phyloP scores from a whole-genome alignment of 2,797 vertebrate genomes.

The Heteromormyrus szaboi region DNA sequence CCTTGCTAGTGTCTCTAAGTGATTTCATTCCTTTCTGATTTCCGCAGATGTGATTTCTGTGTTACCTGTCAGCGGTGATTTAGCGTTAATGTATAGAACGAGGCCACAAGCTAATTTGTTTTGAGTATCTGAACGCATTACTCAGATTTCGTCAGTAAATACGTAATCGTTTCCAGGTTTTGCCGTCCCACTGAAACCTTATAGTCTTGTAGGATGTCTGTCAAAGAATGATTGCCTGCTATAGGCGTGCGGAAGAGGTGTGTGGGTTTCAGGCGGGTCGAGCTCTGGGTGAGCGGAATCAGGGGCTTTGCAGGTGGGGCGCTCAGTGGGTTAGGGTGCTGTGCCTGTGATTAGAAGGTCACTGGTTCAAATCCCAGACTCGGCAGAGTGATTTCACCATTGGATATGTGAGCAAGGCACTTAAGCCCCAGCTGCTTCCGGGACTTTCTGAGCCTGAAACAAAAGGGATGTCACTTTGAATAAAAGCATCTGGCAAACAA shows the following conservation, averaged over 20 bases:
- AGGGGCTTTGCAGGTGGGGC: not conserved
- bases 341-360: not conserved
- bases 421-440: not conserved
- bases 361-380: not conserved
- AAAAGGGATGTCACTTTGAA: not conserved
- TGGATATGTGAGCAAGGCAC: not conserved
- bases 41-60: not conserved
- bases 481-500: not conserved
- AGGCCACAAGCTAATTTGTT: not conserved
- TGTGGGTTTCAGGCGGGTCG: not conserved
- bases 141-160: not conserved
- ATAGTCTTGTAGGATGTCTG: not conserved
- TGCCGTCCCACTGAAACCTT: not conserved
- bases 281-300: not conserved
- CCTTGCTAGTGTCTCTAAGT: not conserved
- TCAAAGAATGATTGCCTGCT: not conserved
- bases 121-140: not conserved
- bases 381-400: not conserved
- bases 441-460: not conserved
- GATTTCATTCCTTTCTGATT: not conserved
- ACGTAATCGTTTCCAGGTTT: not conserved
- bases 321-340: not conserved
- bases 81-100: not conserved
- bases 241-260: not conserved
- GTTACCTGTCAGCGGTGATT: slow-evolving; percentile 2